Evolutionary conservation across 2,888 invertebrate genomes (phyloP), one percentile per base, ranked within the genome.

Genomic region (Caenorhabditis angaria): DNA sequence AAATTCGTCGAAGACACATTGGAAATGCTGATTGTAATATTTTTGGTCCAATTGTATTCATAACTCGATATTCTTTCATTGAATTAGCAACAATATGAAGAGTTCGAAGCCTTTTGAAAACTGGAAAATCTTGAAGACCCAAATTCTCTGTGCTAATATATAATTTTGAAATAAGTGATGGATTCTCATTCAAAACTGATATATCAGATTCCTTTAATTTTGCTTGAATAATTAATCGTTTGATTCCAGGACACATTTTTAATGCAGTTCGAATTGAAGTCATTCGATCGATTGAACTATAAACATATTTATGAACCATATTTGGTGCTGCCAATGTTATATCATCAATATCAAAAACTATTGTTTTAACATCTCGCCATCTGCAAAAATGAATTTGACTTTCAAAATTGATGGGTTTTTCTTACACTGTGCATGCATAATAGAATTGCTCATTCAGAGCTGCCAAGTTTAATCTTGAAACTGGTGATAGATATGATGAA

Each of bases 71-170:
- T 1, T 66, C 55, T 41, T 63, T 60, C 1, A 54, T 41, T n/a
- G 60, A 55, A 27, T 64, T 57, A 8, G 41, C 25, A 0, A 71
- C 71, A 29, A 71, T 25, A 20, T 71, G 71, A 6, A 71, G 61
- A 0, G 63, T 71, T 3, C 67, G 59, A 12, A 71, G 64, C 20
- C 63, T 60, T 27, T 35, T n/a, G 32, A 66, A 71, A 12, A 25
- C 47, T 12, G 71, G 71, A n/a, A 66, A 61, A 12, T 56, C 53
- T 20, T 50, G 32, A n/a, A 66, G 28, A 10, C 60, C 53, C 59
- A 71, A 29, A 47, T 71, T 71, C 32, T 66, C 71, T 14, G 47
- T 65, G 54, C 66, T 61, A n/a, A 71, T 64, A 32, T 71, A 71
- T 5, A 71, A 57, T 48, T 71, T 71, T 0, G 57, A 57, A 22